These are phyloP conservation scores for Hemibagrus wyckioides DNA, from an alignment of 2,113 vertebrate genomes.

Conservation along the genomic window DNA sequence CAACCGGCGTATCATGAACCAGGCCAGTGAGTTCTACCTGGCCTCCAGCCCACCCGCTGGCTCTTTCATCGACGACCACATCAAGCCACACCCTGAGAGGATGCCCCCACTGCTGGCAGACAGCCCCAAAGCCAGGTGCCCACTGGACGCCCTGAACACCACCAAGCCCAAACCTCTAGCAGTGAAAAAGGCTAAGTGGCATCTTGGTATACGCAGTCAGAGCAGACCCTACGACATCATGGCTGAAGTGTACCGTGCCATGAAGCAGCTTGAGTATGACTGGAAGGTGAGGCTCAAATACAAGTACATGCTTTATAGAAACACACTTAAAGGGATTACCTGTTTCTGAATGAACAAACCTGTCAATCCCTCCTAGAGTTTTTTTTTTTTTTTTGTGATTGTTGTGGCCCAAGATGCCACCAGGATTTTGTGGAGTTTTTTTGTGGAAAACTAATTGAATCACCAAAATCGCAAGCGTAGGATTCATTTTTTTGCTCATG, in stretches of 20 bases:
- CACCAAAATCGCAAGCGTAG: no score
- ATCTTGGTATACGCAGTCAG: slow-evolving; percentile 96
- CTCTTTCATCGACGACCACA: slow-evolving; percentile 94
- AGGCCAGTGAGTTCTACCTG: slow-evolving; percentile 98
- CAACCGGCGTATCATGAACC: slow-evolving; percentile 98
- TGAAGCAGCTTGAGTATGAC: slow-evolving; percentile 93
- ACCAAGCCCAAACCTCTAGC: slow-evolving; percentile 91
- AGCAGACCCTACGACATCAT: slow-evolving; percentile 96
- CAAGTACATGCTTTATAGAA: not conserved
- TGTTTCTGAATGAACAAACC: not conserved
- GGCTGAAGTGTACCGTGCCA: slow-evolving; percentile 96
- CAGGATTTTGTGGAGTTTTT: no score
- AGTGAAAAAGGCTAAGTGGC: slow-evolving; percentile 99
- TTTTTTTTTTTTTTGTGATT: no score
- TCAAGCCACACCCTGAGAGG: slow-evolving; percentile 93
- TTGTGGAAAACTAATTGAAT: no score
- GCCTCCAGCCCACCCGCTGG: slow-evolving; percentile 93
- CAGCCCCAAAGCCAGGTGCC: slow-evolving; percentile 91
- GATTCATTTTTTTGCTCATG: no score
- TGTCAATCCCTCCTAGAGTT: no score
- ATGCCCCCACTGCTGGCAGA: slow-evolving; percentile 94
- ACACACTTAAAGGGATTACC: not conserved
- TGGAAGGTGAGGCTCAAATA: slow-evolving; percentile 84
- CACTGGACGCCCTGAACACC: slow-evolving; percentile 96
- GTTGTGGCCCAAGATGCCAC: no score